Conservation (phyloP, 2,797 vertebrate species). For the Notamacropus eugenii region DNA sequence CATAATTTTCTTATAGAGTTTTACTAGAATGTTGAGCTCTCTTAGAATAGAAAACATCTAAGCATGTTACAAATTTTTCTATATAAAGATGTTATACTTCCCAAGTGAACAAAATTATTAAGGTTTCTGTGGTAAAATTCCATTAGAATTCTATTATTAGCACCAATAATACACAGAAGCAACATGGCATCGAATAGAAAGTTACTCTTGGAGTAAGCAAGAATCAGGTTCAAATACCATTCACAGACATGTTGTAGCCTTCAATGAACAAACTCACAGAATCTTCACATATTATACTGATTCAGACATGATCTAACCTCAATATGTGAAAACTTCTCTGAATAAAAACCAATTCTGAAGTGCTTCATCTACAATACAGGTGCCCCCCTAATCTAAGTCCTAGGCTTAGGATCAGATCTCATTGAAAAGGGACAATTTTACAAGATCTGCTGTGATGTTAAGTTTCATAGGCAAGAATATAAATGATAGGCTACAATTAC, state of each 20-base stretch:
- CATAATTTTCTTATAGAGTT: conserved; percentile 2
- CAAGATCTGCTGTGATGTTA: background rate
- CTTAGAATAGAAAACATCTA: background rate
- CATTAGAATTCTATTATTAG: background rate
- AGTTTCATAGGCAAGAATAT: background rate
- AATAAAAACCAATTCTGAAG: background rate
- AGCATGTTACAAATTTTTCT: background rate
- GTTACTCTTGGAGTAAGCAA: background rate
- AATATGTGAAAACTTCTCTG: background rate
- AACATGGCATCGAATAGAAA: background rate
- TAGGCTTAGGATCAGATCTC: background rate
- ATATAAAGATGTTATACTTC: background rate
- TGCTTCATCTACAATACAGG: background rate
- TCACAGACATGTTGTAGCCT: background rate
- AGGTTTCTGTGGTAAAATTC: background rate
- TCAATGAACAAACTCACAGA: background rate
- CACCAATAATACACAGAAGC: background rate
- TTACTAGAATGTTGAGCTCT: background rate
- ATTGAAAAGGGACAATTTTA: background rate
- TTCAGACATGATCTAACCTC: background rate
- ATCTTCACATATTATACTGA: background rate
- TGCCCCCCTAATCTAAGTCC: background rate
- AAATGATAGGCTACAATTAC: background rate
- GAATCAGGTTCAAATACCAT: background rate
- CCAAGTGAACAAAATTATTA: background rate